A percentile compares a stretch with the other conserved stretches of the same genome.
Conservation (phyloP, 2,113 vertebrate genomes). For the Micromys minutus region DNA sequence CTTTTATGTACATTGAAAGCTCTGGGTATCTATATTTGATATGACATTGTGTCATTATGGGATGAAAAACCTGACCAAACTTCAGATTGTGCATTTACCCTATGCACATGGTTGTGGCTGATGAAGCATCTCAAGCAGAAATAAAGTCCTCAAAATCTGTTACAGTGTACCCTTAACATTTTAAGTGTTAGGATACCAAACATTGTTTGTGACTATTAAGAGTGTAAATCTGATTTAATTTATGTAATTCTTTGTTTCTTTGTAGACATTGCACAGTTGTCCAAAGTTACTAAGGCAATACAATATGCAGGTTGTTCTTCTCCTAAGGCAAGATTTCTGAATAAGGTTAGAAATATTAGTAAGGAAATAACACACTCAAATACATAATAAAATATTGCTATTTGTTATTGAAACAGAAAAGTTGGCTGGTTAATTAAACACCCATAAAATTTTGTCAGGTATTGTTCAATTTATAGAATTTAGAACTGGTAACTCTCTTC, state of each 20-base stretch:
- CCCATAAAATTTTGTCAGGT: neutral
- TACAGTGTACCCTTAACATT: conserved; percentile 1
- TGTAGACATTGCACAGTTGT: neutral
- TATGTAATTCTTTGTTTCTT: neutral
- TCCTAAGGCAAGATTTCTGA: neutral
- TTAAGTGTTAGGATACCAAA: neutral
- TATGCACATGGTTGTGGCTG: neutral
- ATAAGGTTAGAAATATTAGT: neutral
- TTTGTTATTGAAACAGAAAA: neutral
- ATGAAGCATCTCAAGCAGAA: neutral
- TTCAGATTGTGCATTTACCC: neutral
- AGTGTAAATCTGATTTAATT: neutral
- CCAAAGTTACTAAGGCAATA: neutral
- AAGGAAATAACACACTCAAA: neutral
- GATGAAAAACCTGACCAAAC: neutral
- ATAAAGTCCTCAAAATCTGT: neutral
- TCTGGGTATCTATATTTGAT: neutral
- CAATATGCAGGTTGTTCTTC: neutral
- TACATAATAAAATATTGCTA: neutral
- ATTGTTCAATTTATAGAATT: neutral
- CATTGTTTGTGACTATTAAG: neutral
- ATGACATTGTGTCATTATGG: neutral
- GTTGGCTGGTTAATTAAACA: neutral
- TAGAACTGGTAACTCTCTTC: neutral
- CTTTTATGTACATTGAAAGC: neutral